Evolutionary conservation across 2,113 vertebrate species (phyloP), one percentile per base, ranked within the genome.

Genomic region (Climacteris rufus): DNA sequence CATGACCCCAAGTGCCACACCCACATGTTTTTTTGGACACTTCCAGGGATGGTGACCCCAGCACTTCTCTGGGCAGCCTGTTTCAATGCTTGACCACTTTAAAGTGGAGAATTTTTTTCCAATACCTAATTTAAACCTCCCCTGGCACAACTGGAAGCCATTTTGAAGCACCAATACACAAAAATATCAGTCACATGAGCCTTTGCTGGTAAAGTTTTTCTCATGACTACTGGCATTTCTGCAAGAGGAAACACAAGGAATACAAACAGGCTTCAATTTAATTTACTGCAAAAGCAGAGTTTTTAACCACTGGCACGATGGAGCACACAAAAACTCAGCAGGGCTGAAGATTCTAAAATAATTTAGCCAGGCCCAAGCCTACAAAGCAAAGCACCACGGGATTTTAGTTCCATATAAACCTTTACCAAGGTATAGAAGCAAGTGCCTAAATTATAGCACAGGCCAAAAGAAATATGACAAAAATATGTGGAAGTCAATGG

Each of bases 401-500:
- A 63, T 71, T 94, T 93, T 44, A 72, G 10, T 60, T 60, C 75
- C 5, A 5, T 56, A 59, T 68, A 88, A 90, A 84, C 37, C 59
- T 96, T 61, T 71, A 85, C 86, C 75, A 72, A 85, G 19, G 8
- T 54, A 45, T 6, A 84, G 75, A 68, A 83, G 22, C 57, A 90
- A 96, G 89, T 56, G 71, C 68, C 71, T 94, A 83, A 92, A 90
- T 57, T 80, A 77, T 6, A 80, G n/a, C 40, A 60, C 17, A 65
- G 50, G 91, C 89, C 94, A 95, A 94, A 47, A 92, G 59, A 90
- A 95, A 96, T 60, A 95, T 2, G 63, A 80, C 76, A 79, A 69
- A 93, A 95, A 80, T 76, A 93, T 52, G 86, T 83, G 75, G 64
- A 91, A 83, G 82, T 93, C 87, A 94, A 93, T 94, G 88, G 94